phyloP scores from a whole-genome alignment of 2,888 invertebrate genomes.

The Metopia argyrocephala region DNA sequence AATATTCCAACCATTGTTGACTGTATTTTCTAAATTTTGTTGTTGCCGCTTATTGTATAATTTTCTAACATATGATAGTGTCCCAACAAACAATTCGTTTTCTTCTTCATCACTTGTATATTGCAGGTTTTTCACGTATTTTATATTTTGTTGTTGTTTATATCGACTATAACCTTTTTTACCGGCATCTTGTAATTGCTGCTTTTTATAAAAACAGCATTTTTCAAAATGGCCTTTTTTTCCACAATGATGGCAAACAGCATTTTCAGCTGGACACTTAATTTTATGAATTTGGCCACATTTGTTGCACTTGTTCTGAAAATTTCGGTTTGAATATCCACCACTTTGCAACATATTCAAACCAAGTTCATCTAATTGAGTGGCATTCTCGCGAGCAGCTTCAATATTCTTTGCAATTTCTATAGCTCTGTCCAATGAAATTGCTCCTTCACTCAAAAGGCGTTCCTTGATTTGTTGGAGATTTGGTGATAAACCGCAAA shows the following conservation, averaged over 20 bases:
- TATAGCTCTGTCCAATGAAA: background rate
- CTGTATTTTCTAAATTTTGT: too few relatives aligned
- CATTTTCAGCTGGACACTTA: constrained; percentile 39
- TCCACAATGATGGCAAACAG: constrained; percentile 27
- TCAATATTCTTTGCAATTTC: constrained; percentile 8
- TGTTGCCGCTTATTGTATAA: background rate
- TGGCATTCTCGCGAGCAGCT: constrained; percentile 45
- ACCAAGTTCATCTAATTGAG: background rate
- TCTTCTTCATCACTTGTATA: background rate
- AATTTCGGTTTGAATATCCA: background rate
- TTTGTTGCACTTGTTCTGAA: background rate
- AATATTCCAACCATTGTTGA: constrained; percentile 6
- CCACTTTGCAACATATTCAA: too few relatives aligned
- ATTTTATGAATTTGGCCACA: too few relatives aligned
- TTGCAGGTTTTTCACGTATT: background rate
- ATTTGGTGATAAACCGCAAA: background rate
- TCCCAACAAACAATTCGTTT: constrained; percentile 11
- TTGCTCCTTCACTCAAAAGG: constrained; percentile 50
- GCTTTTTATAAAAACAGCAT: constrained; percentile 15
- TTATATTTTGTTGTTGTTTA: constrained; percentile 7
- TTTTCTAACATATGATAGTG: background rate
- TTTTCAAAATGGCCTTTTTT: constrained; percentile 31
- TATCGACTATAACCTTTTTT: background rate
- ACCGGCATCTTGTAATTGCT: constrained; percentile 5
- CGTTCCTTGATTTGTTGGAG: constrained; percentile 50